A percentile compares a stretch with the other conserved stretches of the same genome.
Conservation (phyloP, 2,113 vertebrate species). For the Bothrops jararaca region DNA sequence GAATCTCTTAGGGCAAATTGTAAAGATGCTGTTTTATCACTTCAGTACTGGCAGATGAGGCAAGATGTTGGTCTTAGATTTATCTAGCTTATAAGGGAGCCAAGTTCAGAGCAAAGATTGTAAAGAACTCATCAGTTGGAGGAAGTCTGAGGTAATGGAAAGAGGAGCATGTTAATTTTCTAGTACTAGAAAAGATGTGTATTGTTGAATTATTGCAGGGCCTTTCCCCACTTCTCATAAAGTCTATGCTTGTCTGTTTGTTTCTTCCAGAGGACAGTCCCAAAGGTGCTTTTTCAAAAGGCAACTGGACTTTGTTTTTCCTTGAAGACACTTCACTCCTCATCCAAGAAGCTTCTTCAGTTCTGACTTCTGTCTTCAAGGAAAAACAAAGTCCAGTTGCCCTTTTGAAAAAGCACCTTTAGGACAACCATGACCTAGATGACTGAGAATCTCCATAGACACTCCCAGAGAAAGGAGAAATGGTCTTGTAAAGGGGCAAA, state of each 20-base stretch:
- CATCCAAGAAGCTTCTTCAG: neutral
- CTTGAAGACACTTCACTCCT: neutral
- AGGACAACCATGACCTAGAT: neutral
- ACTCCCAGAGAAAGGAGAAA: neutral
- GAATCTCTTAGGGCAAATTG: neutral
- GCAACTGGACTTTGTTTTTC: neutral
- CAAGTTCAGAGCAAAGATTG: neutral
- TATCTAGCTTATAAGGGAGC: neutral
- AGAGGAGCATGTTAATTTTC: neutral
- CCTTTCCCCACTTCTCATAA: neutral
- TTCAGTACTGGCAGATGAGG: neutral
- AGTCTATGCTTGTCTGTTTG: neutral
- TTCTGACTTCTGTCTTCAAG: neutral
- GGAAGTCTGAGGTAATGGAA: neutral
- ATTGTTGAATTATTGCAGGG: slow-evolving; percentile 9
- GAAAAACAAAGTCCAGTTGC: neutral
- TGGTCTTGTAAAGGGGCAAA: neutral
- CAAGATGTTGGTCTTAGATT: neutral
- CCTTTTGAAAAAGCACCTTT: neutral
- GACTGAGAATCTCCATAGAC: neutral
- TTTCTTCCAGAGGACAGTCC: neutral
- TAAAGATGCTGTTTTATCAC: neutral
- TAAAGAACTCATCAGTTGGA: neutral
- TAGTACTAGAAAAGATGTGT: neutral
- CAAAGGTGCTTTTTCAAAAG: neutral